Conservation (phyloP, 2,888 invertebrate species). For the Pyrochroa serraticornis region DNA sequence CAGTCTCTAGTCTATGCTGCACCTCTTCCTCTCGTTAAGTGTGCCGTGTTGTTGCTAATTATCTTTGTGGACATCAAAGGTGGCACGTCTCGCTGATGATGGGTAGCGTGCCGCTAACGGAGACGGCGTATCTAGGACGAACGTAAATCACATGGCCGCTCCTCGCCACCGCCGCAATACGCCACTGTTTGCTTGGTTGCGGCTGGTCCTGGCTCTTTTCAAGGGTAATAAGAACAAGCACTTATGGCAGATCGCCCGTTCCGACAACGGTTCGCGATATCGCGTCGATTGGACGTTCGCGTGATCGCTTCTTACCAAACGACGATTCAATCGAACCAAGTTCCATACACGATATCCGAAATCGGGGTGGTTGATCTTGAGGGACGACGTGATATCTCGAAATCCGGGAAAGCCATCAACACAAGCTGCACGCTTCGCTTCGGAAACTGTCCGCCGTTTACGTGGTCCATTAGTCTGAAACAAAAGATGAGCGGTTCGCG, state of each 20-base stretch:
- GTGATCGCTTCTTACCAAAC: neutral
- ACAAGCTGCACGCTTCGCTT: slow-evolving; percentile 10
- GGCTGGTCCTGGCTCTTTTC: slow-evolving; percentile 26
- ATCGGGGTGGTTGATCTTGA: neutral
- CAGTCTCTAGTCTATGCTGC: too few species aligned
- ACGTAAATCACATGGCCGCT: slow-evolving; percentile 37
- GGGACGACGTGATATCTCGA: neutral
- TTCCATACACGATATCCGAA: neutral
- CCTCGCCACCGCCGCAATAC: slow-evolving; percentile 33
- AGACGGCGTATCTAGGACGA: slow-evolving; percentile 17
- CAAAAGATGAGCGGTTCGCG: slow-evolving; percentile 38
- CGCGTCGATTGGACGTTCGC: neutral
- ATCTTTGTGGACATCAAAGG: too few species aligned
- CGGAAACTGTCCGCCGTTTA: slow-evolving; percentile 34
- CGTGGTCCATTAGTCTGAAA: slow-evolving; percentile 44
- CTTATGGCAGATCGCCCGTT: too few species aligned
- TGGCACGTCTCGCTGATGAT: slow-evolving; percentile 2
- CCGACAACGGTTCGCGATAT: too few species aligned
- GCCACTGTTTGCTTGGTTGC: slow-evolving; percentile 38
- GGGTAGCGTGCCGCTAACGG: slow-evolving; percentile 11
- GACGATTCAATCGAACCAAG: neutral
- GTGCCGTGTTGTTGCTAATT: too few species aligned
- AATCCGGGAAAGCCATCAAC: neutral
- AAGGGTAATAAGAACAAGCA: slow-evolving; percentile 5
- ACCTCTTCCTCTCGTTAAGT: too few species aligned